Base-by-base conservation (phyloP, 2,797 vertebrate genomes). In the Gymnoscopelus microlampas region DNA sequence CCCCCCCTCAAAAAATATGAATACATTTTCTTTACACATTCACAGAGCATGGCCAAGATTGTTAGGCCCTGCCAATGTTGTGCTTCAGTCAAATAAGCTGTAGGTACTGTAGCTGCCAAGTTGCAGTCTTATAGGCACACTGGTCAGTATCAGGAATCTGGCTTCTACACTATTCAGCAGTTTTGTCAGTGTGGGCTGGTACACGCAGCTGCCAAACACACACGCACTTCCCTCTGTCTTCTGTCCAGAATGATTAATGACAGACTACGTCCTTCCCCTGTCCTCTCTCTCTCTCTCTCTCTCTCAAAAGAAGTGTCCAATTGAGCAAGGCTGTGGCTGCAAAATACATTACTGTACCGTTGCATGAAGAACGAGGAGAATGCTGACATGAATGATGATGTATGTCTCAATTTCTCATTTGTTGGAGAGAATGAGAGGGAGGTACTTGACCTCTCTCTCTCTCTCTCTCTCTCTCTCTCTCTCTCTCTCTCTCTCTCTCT, bases 161-260 rank as follows among this genome's bases (percentile, higher is more conserved):
- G 75, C 78, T 80, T 77, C 68, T 73, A 48, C 59, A 76, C 81
- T 74, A 67, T 82, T 86, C 83, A 86, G 81, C 87, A 82, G 67
- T 89, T 89, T 82, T 78, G 74, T 83, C 73, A 76, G 29, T 70
- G 73, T 78, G 67, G 79, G 68, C 12, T 53, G 51, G 68, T 56
- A 14, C 11, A n/a, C 57, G 12, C 26, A 3, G 51, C 79, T 78
- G 83, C 83, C 87, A 89, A 87, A 85, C 78, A 79, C 78, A 82
- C 12, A 29, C 26, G 13, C n/a, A n/a, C 77, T 79, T 58, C 26
- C 44, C 57, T 69, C 66, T 73, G 73, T 68, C 68, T 82, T 72
- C 76, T 82, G 82, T 82, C 76, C 72, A 61, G 9, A 64, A 70
- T 82, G 81, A 88, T 89, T 88, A 79, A 88, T 85, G 77, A 55